Evolutionary conservation across 2,888 invertebrate genomes (phyloP), one percentile per base, ranked within the genome.

Genomic region (Cantharis rustica): DNA sequence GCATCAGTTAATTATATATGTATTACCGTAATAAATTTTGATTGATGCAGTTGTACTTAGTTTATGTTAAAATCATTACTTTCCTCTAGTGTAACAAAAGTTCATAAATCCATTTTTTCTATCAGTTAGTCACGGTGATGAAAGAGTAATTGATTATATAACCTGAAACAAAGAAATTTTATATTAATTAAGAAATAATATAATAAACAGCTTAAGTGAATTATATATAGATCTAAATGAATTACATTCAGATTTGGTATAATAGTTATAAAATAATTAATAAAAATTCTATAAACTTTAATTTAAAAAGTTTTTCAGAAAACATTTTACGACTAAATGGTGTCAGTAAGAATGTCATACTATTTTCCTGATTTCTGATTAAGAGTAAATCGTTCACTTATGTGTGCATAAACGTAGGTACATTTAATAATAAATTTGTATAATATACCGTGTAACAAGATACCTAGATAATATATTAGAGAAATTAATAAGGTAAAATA

Each of bases 1-100:
- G 71, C 70, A 71, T 20, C 31, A 74, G 69, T 74, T 70, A 74
- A 74, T 74, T 74, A 69, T 69, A 63, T 74, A 10, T 63, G 69
- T 17, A 66, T 66, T 66, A 66, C 64, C 9, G 64, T n/a, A 66
- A 66, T 23, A 17, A 66, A 66, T 23, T 23, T 17, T n/a, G 64
- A 20, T 20, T 23, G 23, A 66, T 20, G 20, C 64, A 66, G 64
- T 66, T 66, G 47, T 47, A 47, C 47, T 47, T n/a, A n/a, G 47
- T 47, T 47, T 47, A 47, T 47, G 9, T 47, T 47, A 47, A 47
- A 47, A n/a, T 47, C n/a, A 47, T 47, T 47, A n/a, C 47, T 7
- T 31, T 47, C n/a, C n/a, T 47, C 47, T 7, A n/a, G 47, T n/a
- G n/a, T n/a, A 47, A n/a, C 13, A 47, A n/a, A 47, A n/a, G 47